Percentiles rank a stretch among this genome's conserved stretches.
phyloP scores from a whole-genome alignment of 2,888 invertebrate genomes.

The Plemyria rubiginata region DNA sequence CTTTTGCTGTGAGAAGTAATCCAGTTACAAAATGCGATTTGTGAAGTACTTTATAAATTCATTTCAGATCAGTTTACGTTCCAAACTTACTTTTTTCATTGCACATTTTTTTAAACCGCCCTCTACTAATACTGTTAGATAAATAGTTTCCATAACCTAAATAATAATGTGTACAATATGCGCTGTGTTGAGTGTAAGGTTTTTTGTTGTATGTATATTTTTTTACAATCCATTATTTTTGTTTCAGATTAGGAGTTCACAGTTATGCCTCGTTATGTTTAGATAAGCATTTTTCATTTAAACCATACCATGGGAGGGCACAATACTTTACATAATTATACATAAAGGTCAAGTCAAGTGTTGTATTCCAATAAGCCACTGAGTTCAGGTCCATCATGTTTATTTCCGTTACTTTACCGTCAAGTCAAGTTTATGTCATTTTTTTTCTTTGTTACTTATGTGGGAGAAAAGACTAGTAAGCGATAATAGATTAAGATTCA shows the following conservation, averaged over 20 bases:
- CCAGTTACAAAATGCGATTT: too few relatives aligned
- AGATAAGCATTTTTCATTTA: background rate
- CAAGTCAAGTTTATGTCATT: slow-evolving; percentile 10
- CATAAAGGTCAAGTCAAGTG: background rate
- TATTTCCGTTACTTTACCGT: slow-evolving; percentile 49
- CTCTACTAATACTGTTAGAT: too few relatives aligned
- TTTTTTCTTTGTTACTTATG: slow-evolving; percentile 31
- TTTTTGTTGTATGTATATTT: background rate
- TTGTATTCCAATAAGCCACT: slow-evolving; percentile 9
- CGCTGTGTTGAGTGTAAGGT: too few relatives aligned
- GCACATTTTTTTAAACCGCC: too few relatives aligned
- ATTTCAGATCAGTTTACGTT: too few relatives aligned
- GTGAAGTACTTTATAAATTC: too few relatives aligned
- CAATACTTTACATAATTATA: background rate
- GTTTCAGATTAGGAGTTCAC: slow-evolving; percentile 18
- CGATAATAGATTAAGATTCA: slow-evolving; percentile 48
- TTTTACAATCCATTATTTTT: slow-evolving; percentile 6
- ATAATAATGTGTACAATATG: too few relatives aligned
- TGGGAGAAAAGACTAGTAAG: slow-evolving; percentile 41
- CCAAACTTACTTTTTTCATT: too few relatives aligned
- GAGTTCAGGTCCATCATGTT: slow-evolving; percentile 8
- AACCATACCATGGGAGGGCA: background rate
- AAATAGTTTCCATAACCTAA: too few relatives aligned
- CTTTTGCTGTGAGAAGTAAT: too few relatives aligned
- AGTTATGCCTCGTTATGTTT: slow-evolving; percentile 1